Evolutionary conservation across 2,113 vertebrate species (phyloP).

Genomic region (Balaeniceps rex): DNA sequence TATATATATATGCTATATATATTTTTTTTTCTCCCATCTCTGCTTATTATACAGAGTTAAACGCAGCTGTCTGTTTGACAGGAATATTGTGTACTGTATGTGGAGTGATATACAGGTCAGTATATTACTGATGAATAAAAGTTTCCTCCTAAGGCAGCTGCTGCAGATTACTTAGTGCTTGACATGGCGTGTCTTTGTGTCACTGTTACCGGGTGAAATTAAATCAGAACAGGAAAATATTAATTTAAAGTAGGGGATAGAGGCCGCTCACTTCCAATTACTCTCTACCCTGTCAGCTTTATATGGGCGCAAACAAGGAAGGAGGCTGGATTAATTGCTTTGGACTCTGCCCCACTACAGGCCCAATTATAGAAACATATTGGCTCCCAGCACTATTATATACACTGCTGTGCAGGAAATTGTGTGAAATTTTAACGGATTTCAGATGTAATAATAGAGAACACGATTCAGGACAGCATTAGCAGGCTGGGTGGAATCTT

Average conservation of each 20-base stretch:
- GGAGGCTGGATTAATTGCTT: slow-evolving; percentile 99
- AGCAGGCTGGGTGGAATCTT: slow-evolving; percentile 63
- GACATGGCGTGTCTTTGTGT: slow-evolving; percentile 79
- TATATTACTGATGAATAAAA: slow-evolving; percentile 67
- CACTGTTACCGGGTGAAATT: slow-evolving; percentile 85
- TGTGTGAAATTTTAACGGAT: slow-evolving; percentile 97
- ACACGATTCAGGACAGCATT: slow-evolving; percentile 67
- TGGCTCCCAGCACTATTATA: slow-evolving; percentile 93
- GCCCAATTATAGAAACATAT: slow-evolving; percentile 99
- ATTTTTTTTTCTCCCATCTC: background rate
- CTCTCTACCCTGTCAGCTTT: slow-evolving; percentile 92
- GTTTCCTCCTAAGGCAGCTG: slow-evolving; percentile 75
- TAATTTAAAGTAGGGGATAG: slow-evolving; percentile 97
- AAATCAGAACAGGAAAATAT: slow-evolving; percentile 95
- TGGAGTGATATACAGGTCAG: slow-evolving; percentile 53
- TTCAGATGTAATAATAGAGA: slow-evolving; percentile 87
- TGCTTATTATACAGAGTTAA: slow-evolving; percentile 24
- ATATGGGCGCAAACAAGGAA: slow-evolving; percentile 94
- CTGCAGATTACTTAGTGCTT: slow-evolving; percentile 80
- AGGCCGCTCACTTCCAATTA: slow-evolving; percentile 97
- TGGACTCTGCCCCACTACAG: slow-evolving; percentile 97
- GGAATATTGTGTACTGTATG: slow-evolving; percentile 44
- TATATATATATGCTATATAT: background rate
- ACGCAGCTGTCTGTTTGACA: slow-evolving; percentile 58
- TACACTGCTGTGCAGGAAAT: slow-evolving; percentile 98